These are phyloP conservation scores for Amia ocellicauda DNA, from an alignment of 2,113 vertebrate genomes.

Conservation along the genomic window DNA sequence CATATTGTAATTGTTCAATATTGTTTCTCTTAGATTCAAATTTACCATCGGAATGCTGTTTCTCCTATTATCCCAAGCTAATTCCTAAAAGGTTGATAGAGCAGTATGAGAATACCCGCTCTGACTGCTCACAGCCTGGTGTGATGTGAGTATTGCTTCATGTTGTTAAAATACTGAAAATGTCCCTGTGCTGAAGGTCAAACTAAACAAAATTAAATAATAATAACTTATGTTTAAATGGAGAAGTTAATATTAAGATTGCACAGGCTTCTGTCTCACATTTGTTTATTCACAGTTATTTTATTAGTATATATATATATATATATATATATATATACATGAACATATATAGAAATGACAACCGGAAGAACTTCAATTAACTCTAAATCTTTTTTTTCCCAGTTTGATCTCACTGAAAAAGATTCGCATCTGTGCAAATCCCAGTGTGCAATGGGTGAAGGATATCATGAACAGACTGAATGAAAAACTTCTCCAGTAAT, in stretches of 20 bases:
- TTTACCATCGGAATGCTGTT: constrained; percentile 44
- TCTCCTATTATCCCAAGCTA: neutral
- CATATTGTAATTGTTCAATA: too few species aligned
- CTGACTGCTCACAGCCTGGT: constrained; percentile 23
- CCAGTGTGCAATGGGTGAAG: constrained; percentile 20
- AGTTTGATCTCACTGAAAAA: constrained; percentile 29
- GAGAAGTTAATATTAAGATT: too few species aligned
- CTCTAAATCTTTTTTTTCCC: neutral
- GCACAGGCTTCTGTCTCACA: too few species aligned
- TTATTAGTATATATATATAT: neutral
- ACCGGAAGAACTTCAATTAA: neutral
- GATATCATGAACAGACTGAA: constrained; percentile 20
- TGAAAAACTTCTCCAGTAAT: neutral
- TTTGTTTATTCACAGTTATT: too few species aligned
- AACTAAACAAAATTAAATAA: neutral
- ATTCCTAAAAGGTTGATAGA: neutral
- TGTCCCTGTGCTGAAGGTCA: too few species aligned
- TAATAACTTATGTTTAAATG: too few species aligned
- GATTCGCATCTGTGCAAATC: constrained; percentile 31
- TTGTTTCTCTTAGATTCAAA: constrained; percentile 5
- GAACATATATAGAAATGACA: too few species aligned
- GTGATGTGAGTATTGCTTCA: constrained; percentile 40
- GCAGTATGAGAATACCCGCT: neutral
- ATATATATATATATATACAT: neutral
- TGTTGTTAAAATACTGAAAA: too few species aligned